Evolutionary conservation across 2,113 vertebrate genomes (phyloP).

Genomic region (Dascyllus trimaculatus): DNA sequence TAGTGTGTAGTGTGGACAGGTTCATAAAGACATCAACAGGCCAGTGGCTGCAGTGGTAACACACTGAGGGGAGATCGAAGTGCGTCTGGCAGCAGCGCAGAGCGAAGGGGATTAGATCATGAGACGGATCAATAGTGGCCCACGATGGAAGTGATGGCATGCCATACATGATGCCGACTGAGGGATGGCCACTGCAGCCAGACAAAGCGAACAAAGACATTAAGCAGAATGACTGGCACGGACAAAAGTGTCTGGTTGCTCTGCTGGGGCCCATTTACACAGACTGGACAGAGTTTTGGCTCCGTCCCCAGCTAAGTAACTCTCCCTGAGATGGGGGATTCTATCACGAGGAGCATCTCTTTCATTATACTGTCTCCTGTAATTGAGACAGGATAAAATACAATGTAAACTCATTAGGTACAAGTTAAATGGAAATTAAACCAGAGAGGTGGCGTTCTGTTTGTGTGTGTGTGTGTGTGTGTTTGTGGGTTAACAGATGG

Average conservation of each 20-base stretch:
- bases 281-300: constrained; percentile 42
- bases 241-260: constrained; percentile 36
- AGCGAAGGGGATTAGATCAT: constrained; percentile 72
- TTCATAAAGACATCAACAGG: constrained; percentile 74
- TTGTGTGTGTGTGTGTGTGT: constrained; percentile 11
- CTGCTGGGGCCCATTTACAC: constrained; percentile 52
- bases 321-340: constrained; percentile 25
- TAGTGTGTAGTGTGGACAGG: constrained; percentile 35
- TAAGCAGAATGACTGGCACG: constrained; percentile 47
- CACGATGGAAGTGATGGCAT: constrained; percentile 57
- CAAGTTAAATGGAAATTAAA: constrained; percentile 56
- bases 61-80: constrained; percentile 57
- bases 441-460: constrained; percentile 32
- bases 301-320: constrained; percentile 33
- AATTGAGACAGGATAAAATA: constrained; percentile 61
- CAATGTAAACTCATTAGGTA: constrained; percentile 56
- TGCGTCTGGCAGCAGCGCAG: constrained; percentile 44
- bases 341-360: constrained; percentile 53
- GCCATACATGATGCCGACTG: constrained; percentile 47
- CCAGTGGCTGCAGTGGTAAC: constrained; percentile 36
- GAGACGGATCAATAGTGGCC: constrained; percentile 68
- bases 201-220: constrained; percentile 56
- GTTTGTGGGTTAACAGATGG: constrained; percentile 36
- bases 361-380: constrained; percentile 57
- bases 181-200: constrained; percentile 17